Percentiles rank a stretch among this genome's conserved stretches.
phyloP scores from a whole-genome alignment of 1,140 invertebrate species.

The Cheumatopsyche charites region DNA sequence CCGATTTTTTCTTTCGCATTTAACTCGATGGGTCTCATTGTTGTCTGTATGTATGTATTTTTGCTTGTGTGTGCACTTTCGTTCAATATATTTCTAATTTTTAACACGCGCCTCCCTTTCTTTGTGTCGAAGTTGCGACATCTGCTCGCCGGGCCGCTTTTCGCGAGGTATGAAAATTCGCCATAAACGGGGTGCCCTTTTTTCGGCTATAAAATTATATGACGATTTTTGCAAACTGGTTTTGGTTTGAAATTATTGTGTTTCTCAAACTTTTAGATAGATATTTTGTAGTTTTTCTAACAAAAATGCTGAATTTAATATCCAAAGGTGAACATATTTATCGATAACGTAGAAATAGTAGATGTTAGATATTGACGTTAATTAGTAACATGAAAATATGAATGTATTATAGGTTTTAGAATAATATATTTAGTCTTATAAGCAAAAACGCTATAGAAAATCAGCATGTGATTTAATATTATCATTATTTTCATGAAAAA shows the following conservation, averaged over 20 bases:
- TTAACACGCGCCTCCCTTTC: conserved; percentile 21
- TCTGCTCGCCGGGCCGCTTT: conserved; percentile 12
- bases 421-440: too few species aligned
- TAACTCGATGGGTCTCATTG: conserved; percentile 5
- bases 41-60: too few species aligned
- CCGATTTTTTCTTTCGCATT: not conserved
- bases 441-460: too few species aligned
- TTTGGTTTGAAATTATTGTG: not conserved
- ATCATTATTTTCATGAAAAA: too few species aligned
- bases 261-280: not conserved
- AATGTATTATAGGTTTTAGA: too few species aligned
- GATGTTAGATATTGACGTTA: too few species aligned
- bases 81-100: conserved; percentile 38
- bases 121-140: conserved; percentile 2
- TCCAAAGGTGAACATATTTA: too few species aligned
- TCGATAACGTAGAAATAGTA: too few species aligned
- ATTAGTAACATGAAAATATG: too few species aligned
- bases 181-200: not conserved
- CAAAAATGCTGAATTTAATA: too few species aligned
- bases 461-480: too few species aligned
- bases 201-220: not conserved
- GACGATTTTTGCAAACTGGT: conserved; percentile 17
- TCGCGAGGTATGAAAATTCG: conserved; percentile 17
- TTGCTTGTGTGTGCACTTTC: not conserved
- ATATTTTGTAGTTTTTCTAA: too few species aligned